Conservation (phyloP, 1,140 invertebrate genomes). For the Trichoplusia ni region DNA sequence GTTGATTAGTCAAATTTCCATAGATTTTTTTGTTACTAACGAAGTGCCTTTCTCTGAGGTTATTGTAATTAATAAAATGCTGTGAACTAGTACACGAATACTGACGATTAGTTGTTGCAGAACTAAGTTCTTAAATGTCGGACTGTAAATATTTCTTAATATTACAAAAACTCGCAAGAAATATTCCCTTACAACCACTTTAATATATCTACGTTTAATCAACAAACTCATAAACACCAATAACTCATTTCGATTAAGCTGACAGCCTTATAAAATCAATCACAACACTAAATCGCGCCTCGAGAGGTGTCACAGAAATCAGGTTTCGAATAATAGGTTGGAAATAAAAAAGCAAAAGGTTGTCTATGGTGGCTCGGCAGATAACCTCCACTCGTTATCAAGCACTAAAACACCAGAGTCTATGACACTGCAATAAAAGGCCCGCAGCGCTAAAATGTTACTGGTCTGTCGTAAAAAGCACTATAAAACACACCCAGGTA, state of each 20-base stretch:
- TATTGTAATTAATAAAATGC: no score
- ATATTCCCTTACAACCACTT: no score
- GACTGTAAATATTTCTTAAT: no score
- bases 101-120: no score
- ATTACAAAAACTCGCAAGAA: no score
- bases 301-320: conserved; percentile 2
- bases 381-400: conserved; percentile 70
- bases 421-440: conserved; percentile 75
- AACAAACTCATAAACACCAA: no score
- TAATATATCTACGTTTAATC: no score
- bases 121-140: no score
- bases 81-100: no score
- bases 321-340: conserved; percentile 23
- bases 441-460: conserved; percentile 80
- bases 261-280: no score
- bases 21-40: conserved; percentile 26
- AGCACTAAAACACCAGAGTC: conserved; percentile 73
- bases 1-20: conserved; percentile 21
- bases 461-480: conserved; percentile 72
- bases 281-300: no score
- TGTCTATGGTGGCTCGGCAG: conserved; percentile 37
- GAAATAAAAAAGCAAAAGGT: conserved; percentile 34
- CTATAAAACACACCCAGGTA: conserved; percentile 74
- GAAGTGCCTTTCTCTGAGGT: conserved; percentile 25
- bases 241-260: no score